Evolutionary conservation across 2,797 vertebrate genomes (phyloP).

Genomic region (Iguana delicatissima): DNA sequence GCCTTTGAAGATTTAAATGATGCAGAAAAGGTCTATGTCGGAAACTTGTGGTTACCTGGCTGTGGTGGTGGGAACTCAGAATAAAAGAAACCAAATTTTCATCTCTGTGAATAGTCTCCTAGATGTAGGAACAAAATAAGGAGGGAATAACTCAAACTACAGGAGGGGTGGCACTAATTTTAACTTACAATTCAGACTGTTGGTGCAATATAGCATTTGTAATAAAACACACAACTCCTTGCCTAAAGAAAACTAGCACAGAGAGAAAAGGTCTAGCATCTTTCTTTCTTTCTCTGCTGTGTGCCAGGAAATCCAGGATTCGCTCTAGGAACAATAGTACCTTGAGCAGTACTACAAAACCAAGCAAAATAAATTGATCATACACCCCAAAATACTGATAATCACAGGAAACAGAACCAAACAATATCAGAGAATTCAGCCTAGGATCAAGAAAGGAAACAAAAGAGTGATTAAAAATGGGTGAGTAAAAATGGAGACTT

Average conservation of each 20-base stretch:
- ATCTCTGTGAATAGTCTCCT: not conserved
- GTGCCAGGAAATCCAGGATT: not conserved
- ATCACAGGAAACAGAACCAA: too few species aligned
- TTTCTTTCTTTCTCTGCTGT: not conserved
- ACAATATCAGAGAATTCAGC: too few species aligned
- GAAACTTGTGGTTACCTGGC: not conserved
- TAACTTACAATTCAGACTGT: too few species aligned
- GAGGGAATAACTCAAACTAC: not conserved
- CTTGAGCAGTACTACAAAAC: not conserved
- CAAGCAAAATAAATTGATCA: not conserved
- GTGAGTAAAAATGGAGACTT: too few species aligned
- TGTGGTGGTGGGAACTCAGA: not conserved
- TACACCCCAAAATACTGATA: too few species aligned
- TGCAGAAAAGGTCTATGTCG: not conserved
- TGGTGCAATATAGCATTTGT: too few species aligned
- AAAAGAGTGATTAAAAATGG: too few species aligned
- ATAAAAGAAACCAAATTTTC: not conserved
- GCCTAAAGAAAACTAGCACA: not conserved
- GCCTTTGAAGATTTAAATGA: not conserved
- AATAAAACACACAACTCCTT: too few species aligned
- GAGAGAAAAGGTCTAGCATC: not conserved
- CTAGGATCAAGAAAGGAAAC: too few species aligned
- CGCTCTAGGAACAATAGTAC: too few species aligned
- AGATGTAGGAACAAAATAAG: not conserved
- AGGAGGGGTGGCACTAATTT: too few species aligned